Evolutionary conservation across 2,797 vertebrate species (phyloP).

Genomic region (Scarus forsteni): DNA sequence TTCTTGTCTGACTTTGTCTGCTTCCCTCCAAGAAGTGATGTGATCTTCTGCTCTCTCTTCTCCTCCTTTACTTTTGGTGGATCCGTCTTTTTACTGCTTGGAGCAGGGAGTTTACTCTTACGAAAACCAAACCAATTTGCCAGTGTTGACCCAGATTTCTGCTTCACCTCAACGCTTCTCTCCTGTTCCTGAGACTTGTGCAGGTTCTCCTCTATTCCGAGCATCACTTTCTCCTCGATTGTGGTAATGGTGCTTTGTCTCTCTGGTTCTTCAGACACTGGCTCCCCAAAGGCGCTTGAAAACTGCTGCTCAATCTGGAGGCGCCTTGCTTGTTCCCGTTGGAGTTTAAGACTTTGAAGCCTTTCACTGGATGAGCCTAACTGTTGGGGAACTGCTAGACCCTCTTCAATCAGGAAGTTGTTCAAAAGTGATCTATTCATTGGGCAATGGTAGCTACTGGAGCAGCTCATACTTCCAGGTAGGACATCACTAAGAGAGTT

Average conservation of each 20-base stretch:
- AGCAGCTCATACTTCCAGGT: conserved; percentile 83
- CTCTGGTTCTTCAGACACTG: conserved; percentile 79
- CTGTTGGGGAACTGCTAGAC: conserved; percentile 69
- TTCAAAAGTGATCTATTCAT: conserved; percentile 81
- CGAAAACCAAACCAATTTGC: conserved; percentile 94
- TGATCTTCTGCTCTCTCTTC: conserved; percentile 88
- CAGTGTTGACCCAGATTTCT: conserved; percentile 87
- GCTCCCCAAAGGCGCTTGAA: conserved; percentile 79
- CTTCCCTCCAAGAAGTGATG: conserved; percentile 87
- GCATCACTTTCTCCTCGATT: conserved; percentile 95
- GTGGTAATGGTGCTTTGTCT: conserved; percentile 81
- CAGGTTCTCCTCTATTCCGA: conserved; percentile 93
- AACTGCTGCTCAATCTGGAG: conserved; percentile 82
- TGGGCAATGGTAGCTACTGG: conserved; percentile 85
- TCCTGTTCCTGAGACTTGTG: conserved; percentile 90
- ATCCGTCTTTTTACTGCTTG: conserved; percentile 86
- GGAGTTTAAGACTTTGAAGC: conserved; percentile 77
- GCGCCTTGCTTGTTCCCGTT: conserved; percentile 75
- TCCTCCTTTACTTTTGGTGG: conserved; percentile 87
- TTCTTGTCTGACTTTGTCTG: conserved; percentile 89
- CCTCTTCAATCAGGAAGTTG: conserved; percentile 82
- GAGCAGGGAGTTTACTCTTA: conserved; percentile 90
- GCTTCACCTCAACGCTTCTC: conserved; percentile 84
- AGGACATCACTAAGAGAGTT: conserved; percentile 86
- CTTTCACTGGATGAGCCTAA: conserved; percentile 78